Percentiles rank a stretch among this genome's conserved stretches.
Evolutionary conservation across 2,888 invertebrate species (phyloP).

Genomic region (Dryadula phaetusa): DNA sequence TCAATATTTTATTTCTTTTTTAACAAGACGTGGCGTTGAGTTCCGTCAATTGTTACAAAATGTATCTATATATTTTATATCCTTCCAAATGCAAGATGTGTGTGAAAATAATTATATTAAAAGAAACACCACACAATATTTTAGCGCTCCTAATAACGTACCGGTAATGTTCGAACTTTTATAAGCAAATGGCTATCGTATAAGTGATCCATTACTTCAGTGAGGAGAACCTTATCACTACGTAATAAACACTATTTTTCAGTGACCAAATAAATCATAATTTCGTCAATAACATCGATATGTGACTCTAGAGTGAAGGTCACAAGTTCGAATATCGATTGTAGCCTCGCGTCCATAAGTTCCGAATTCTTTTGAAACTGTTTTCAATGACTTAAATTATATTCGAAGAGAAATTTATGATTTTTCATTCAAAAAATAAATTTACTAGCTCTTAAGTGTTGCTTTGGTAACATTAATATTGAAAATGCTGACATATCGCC

Average conservation of each 20-base stretch:
- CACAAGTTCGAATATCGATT: conserved; percentile 19
- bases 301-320: neutral
- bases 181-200: conserved; percentile 48
- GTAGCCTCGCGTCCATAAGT: neutral
- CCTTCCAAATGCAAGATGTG: too few relatives aligned
- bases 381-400: conserved; percentile 28
- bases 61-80: too few relatives aligned
- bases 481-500: neutral
- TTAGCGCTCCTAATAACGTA: conserved; percentile 46
- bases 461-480: conserved; percentile 27
- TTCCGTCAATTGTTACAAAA: too few relatives aligned
- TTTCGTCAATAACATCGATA: neutral
- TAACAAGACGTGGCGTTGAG: too few relatives aligned
- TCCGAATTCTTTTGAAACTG: conserved; percentile 30
- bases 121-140: conserved; percentile 35
- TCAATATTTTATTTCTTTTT: too few relatives aligned
- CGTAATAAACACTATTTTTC: conserved; percentile 26
- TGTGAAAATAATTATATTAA: neutral
- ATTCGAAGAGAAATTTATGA: conserved; percentile 34
- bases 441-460: conserved; percentile 26
- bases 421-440: conserved; percentile 30
- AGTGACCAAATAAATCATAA: conserved; percentile 14
- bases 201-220: conserved; percentile 43
- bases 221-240: conserved; percentile 20
- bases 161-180: conserved; percentile 50